These are phyloP conservation scores for Trichosurus vulpecula DNA, from an alignment of 2,797 vertebrate species.

Conservation along the genomic window DNA sequence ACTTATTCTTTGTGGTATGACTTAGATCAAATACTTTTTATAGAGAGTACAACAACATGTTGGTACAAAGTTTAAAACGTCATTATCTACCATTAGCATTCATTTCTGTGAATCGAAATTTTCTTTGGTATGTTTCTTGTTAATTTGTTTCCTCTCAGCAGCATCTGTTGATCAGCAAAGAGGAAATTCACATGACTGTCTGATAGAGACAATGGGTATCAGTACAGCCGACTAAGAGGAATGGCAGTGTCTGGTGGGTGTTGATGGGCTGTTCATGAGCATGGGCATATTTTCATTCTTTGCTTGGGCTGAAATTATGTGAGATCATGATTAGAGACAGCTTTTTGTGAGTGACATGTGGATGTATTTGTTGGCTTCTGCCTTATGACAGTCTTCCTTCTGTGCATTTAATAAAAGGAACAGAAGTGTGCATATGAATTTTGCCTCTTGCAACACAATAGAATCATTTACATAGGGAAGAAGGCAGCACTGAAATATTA, in stretches of 20 bases:
- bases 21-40: neutral
- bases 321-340: neutral
- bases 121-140: slow-evolving; percentile 1
- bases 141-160: slow-evolving; percentile 42
- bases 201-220: neutral
- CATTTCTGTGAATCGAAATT: neutral
- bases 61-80: slow-evolving; percentile 46
- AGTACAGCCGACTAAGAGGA: neutral
- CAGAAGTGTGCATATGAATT: slow-evolving; percentile 48
- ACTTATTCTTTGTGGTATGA: neutral
- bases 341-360: slow-evolving; percentile 3
- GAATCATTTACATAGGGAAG: slow-evolving; percentile 52
- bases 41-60: slow-evolving; percentile 27
- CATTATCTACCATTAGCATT: slow-evolving; percentile 20
- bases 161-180: slow-evolving; percentile 30
- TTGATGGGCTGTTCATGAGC: neutral
- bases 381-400: slow-evolving; percentile 47
- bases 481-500: slow-evolving; percentile 55
- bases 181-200: slow-evolving; percentile 15
- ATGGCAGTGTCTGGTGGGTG: neutral
- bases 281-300: slow-evolving; percentile 4
- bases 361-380: slow-evolving; percentile 43
- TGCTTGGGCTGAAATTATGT: slow-evolving; percentile 17
- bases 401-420: slow-evolving; percentile 50
- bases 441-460: slow-evolving; percentile 35